A percentile compares a stretch with the other conserved stretches of the same genome.
These are phyloP conservation scores for Chionomys nivalis DNA, from an alignment of 2,113 vertebrate species.

Conservation along the genomic window DNA sequence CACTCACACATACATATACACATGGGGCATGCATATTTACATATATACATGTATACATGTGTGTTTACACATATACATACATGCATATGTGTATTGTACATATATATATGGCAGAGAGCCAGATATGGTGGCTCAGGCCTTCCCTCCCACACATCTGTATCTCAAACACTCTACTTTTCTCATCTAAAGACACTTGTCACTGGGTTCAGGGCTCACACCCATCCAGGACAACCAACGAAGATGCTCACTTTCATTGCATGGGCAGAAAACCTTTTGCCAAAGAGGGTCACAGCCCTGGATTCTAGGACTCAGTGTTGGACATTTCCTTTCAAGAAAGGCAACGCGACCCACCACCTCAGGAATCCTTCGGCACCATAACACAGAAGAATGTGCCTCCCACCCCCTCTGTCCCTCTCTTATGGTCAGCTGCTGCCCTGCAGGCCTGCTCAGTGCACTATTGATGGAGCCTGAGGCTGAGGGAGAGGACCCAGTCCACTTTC, in stretches of 20 bases:
- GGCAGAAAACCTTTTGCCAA: neutral
- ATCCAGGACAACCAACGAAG: neutral
- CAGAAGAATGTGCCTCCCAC: neutral
- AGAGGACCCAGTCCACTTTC: neutral
- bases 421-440: neutral
- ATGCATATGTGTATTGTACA: neutral
- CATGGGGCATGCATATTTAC: neutral
- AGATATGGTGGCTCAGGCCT: neutral
- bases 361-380: neutral
- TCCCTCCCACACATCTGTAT: neutral
- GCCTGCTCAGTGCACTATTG: neutral
- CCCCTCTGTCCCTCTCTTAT: neutral
- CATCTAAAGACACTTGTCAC: neutral
- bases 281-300: neutral
- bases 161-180: neutral
- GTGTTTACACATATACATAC: neutral
- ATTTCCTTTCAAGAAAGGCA: neutral
- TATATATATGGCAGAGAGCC: neutral
- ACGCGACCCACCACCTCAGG: neutral
- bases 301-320: neutral
- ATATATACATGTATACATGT: too few relatives aligned
- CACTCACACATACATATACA: too few relatives aligned
- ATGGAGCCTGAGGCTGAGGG: neutral
- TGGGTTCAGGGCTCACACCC: neutral
- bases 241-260: neutral